Percentiles rank a stretch among this genome's conserved stretches.
These are phyloP conservation scores for Dasyurus viverrinus DNA, from an alignment of 2,113 vertebrate genomes.

Conservation along the genomic window DNA sequence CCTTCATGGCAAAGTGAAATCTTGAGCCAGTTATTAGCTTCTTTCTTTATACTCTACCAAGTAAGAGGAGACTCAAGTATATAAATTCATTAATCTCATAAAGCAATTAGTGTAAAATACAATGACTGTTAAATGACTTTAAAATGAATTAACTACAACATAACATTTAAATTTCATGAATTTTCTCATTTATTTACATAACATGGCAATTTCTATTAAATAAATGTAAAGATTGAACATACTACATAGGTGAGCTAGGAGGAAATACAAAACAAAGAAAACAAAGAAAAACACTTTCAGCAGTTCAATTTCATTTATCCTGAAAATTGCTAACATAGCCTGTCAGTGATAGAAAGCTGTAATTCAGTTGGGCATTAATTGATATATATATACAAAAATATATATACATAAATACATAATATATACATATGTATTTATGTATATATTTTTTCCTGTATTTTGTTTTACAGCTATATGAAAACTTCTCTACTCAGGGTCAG, in stretches of 20 bases:
- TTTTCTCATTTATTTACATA: slow-evolving; percentile 80
- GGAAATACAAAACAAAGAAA: too few relatives aligned
- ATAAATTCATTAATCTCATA: slow-evolving; percentile 83
- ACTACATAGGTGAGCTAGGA: slow-evolving; percentile 41
- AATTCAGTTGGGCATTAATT: background rate
- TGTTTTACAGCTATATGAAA: background rate
- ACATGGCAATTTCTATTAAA: slow-evolving; percentile 74
- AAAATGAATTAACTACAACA: slow-evolving; percentile 82
- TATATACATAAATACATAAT: too few relatives aligned
- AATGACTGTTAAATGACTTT: slow-evolving; percentile 82
- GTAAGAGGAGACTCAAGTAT: slow-evolving; percentile 75
- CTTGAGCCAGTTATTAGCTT: slow-evolving; percentile 63
- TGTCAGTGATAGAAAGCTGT: background rate
- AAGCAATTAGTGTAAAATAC: slow-evolving; percentile 83
- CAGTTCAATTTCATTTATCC: background rate
- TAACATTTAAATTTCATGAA: slow-evolving; percentile 81
- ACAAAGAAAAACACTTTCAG: slow-evolving; percentile 32
- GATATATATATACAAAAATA: too few relatives aligned
- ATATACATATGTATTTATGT: too few relatives aligned
- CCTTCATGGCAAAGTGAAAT: slow-evolving; percentile 44
- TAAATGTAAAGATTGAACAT: slow-evolving; percentile 77
- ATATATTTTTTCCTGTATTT: too few relatives aligned
- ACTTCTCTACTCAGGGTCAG: background rate
- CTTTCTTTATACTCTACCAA: slow-evolving; percentile 68
- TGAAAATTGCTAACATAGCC: slow-evolving; percentile 52